Percentiles rank a stretch among this genome's conserved stretches.
phyloP scores from a whole-genome alignment of 2,888 invertebrate species.

The Cordylochernes scorpioides region DNA sequence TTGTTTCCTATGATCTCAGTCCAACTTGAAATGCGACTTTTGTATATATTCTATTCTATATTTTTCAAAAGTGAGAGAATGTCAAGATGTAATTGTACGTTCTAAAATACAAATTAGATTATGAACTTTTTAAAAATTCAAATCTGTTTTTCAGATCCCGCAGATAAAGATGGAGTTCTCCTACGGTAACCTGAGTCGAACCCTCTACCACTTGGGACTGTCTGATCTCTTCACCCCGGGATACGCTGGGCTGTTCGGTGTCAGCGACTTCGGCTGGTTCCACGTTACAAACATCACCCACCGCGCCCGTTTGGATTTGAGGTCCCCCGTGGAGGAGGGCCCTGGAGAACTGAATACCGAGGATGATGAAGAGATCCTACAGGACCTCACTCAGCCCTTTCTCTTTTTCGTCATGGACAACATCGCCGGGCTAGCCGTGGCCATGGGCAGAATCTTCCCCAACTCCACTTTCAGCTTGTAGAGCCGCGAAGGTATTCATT shows the following conservation, averaged over 20 bases:
- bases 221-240: constrained; percentile 14
- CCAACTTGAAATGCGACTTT: too few species aligned
- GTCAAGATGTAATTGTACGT: too few species aligned
- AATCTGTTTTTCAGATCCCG: constrained; percentile 13
- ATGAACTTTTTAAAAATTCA: too few species aligned
- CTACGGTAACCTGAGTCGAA: constrained; percentile 10
- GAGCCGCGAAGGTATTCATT: too few species aligned
- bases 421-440: constrained; percentile 14
- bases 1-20: too few species aligned
- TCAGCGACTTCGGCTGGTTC: constrained; percentile 14
- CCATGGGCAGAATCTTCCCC: constrained; percentile 16
- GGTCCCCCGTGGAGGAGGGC: not conserved
- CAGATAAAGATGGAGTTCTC: constrained; percentile 10
- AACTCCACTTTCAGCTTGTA: too few species aligned
- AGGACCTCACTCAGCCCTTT: constrained; percentile 8
- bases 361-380: not conserved
- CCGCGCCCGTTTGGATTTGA: constrained; percentile 3
- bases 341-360: not conserved
- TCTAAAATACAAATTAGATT: too few species aligned
- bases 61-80: too few species aligned
- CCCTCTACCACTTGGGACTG: constrained; percentile 13
- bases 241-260: constrained; percentile 13
- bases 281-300: constrained; percentile 14
- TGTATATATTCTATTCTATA: too few species aligned
- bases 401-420: constrained; percentile 15